A percentile compares a stretch with the other conserved stretches of the same genome.
Evolutionary conservation across 2,888 invertebrate genomes (phyloP).

Genomic region (Ormyrus thymus): DNA sequence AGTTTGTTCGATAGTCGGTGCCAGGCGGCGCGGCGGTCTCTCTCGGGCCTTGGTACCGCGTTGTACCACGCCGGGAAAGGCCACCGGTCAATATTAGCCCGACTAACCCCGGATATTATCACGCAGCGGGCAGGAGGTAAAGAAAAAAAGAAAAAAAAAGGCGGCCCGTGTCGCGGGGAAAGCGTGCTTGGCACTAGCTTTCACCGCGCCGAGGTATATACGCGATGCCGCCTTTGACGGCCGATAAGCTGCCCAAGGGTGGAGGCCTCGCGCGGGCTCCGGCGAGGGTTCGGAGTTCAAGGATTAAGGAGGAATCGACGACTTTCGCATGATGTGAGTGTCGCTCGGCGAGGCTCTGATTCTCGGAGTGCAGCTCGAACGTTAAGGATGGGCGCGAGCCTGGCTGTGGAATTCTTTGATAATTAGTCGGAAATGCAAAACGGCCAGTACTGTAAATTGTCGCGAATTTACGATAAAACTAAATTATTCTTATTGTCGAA

Average conservation of each 20-base stretch:
- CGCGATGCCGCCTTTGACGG: background rate
- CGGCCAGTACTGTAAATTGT: background rate
- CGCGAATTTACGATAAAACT: background rate
- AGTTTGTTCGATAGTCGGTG: conserved; percentile 76
- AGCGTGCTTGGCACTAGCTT: conserved; percentile 58
- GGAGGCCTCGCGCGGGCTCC: background rate
- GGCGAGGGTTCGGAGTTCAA: too few relatives aligned
- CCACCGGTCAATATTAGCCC: conserved; percentile 74
- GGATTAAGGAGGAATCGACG: too few relatives aligned
- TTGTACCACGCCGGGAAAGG: conserved; percentile 69
- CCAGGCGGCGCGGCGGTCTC: conserved; percentile 68
- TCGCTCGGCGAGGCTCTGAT: too few relatives aligned
- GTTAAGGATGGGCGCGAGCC: too few relatives aligned
- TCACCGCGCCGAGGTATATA: conserved; percentile 36
- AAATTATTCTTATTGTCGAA: conserved; percentile 12
- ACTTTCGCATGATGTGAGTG: too few relatives aligned
- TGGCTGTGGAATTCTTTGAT: too few relatives aligned
- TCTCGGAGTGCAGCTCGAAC: too few relatives aligned
- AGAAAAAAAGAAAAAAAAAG: too few relatives aligned
- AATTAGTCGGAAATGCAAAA: too few relatives aligned
- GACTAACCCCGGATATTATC: conserved; percentile 62
- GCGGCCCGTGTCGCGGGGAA: conserved; percentile 12
- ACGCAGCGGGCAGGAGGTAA: conserved; percentile 52
- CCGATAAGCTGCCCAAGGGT: background rate
- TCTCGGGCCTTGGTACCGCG: conserved; percentile 73